phyloP scores from a whole-genome alignment of 2,888 invertebrate genomes.

The Coleophora flavipennella region DNA sequence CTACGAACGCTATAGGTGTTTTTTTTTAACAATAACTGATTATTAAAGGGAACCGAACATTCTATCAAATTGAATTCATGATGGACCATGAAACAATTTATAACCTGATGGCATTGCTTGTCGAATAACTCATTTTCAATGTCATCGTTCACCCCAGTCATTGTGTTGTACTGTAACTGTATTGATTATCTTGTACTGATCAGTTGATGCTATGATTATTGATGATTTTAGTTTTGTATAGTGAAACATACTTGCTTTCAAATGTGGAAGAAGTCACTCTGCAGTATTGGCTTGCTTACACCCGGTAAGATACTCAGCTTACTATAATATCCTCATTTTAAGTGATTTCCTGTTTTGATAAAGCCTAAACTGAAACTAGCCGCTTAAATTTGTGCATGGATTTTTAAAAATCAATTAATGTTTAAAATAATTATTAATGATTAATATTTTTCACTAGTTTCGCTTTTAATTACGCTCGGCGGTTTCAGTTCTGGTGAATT shows the following conservation, averaged over 20 bases:
- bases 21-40: too few relatives aligned
- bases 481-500: constrained; percentile 58
- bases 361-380: constrained; percentile 62
- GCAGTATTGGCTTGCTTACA: constrained; percentile 72
- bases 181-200: constrained; percentile 55
- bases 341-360: constrained; percentile 57
- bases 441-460: constrained; percentile 14
- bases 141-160: constrained; percentile 51
- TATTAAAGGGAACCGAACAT: too few relatives aligned
- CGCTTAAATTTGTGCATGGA: constrained; percentile 37
- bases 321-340: constrained; percentile 69
- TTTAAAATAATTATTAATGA: constrained; percentile 28
- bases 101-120: constrained; percentile 35
- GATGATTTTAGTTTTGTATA: constrained; percentile 70
- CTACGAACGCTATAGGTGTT: not conserved
- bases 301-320: constrained; percentile 72
- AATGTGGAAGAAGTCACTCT: constrained; percentile 72
- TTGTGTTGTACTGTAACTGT: constrained; percentile 64
- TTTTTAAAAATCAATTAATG: constrained; percentile 19
- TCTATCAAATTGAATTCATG: not conserved
- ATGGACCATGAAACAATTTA: not conserved
- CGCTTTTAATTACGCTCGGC: constrained; percentile 18
- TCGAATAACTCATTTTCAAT: constrained; percentile 41
- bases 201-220: constrained; percentile 69
- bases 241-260: constrained; percentile 71